Percentiles rank a stretch among this genome's conserved stretches.
phyloP scores from a whole-genome alignment of 2,797 vertebrate species.

The Enteromius radiatus region DNA sequence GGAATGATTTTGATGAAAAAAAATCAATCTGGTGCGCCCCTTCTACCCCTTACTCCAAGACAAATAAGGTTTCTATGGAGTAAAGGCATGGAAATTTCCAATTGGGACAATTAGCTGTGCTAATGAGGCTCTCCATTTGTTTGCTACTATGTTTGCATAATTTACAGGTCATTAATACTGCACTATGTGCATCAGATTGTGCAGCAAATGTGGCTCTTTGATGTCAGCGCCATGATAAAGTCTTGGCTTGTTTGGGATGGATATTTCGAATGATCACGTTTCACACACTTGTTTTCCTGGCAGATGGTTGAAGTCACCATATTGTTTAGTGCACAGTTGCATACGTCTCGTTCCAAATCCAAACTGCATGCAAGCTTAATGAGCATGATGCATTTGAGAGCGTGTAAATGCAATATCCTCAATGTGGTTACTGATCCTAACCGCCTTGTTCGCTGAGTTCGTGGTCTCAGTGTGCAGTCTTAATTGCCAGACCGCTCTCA shows the following conservation, averaged over 20 bases:
- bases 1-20: slow-evolving; percentile 43
- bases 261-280: slow-evolving; percentile 53
- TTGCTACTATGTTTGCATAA: slow-evolving; percentile 62
- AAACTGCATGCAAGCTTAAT: slow-evolving; percentile 55
- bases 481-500: slow-evolving; percentile 46
- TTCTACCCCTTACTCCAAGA: slow-evolving; percentile 32
- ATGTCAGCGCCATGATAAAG: slow-evolving; percentile 61
- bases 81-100: slow-evolving; percentile 59
- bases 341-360: slow-evolving; percentile 59
- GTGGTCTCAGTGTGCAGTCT: slow-evolving; percentile 21
- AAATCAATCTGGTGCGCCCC: slow-evolving; percentile 42
- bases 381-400: slow-evolving; percentile 33
- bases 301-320: slow-evolving; percentile 59
- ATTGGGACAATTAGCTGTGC: slow-evolving; percentile 60
- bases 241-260: slow-evolving; percentile 54
- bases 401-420: slow-evolving; percentile 52
- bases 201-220: slow-evolving; percentile 53
- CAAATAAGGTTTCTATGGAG: slow-evolving; percentile 53
- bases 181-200: slow-evolving; percentile 58
- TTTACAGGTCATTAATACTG: slow-evolving; percentile 65
- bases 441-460: slow-evolving; percentile 44
- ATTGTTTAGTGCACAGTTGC: slow-evolving; percentile 58
- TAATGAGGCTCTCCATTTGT: slow-evolving; percentile 63
- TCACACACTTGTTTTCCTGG: slow-evolving; percentile 60
- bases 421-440: slow-evolving; percentile 44